Evolutionary conservation across 2,797 vertebrate species (phyloP).

Genomic region (Onychomys arenicola): DNA sequence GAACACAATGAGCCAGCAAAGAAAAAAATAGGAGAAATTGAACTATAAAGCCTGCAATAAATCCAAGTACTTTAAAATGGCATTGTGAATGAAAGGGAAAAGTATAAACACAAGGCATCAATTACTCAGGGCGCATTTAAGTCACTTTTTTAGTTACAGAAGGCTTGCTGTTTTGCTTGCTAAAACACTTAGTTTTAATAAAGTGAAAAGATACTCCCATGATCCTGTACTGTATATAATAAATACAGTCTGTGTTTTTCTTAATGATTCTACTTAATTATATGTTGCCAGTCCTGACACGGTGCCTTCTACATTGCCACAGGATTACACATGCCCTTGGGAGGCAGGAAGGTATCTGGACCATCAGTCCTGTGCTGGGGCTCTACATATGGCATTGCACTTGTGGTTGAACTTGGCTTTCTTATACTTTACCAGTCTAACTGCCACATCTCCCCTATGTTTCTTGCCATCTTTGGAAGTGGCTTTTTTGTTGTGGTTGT

Average conservation of each 20-base stretch:
- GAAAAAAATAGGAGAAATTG: background rate
- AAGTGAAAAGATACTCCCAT: slow-evolving; percentile 5
- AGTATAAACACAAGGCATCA: background rate
- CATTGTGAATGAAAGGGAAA: background rate
- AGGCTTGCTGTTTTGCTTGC: background rate
- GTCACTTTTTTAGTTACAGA: background rate
- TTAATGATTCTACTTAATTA: slow-evolving; percentile 42
- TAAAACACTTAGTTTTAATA: slow-evolving; percentile 54
- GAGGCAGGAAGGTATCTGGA: background rate
- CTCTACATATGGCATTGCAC: background rate
- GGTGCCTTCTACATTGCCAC: background rate
- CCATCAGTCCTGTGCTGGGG: accelerated
- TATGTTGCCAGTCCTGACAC: background rate
- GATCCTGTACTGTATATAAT: slow-evolving; percentile 13
- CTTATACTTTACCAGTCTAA: background rate
- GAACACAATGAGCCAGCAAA: background rate
- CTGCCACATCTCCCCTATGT: too few relatives aligned
- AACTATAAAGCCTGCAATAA: background rate
- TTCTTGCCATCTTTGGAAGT: background rate
- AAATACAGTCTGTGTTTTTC: slow-evolving; percentile 52
- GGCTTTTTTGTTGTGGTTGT: background rate
- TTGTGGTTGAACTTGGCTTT: background rate
- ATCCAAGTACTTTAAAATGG: background rate
- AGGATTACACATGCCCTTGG: too few relatives aligned
- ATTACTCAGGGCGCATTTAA: background rate